Evolutionary conservation across 2,797 vertebrate genomes (phyloP).

Genomic region (Florisuga fusca): DNA sequence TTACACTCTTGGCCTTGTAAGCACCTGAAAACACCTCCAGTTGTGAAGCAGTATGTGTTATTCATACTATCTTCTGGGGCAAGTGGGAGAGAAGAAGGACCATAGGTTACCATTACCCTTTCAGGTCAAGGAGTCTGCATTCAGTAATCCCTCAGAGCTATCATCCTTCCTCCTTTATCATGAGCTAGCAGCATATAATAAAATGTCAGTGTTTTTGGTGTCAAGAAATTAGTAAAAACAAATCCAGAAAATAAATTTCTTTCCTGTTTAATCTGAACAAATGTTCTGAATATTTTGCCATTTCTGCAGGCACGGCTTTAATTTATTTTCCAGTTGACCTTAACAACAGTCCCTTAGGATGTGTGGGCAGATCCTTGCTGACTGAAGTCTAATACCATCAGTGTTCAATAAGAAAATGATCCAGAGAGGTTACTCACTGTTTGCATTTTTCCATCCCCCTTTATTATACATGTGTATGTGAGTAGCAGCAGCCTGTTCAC

Average conservation of each 20-base stretch:
- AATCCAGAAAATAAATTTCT: neutral
- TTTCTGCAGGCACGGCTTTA: neutral
- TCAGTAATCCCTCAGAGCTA: conserved; percentile 21
- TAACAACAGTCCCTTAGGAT: neutral
- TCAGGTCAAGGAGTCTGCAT: conserved; percentile 56
- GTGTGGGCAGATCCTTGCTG: neutral
- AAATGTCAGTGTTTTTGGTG: conserved; percentile 12
- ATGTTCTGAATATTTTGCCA: neutral
- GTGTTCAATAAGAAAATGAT: neutral
- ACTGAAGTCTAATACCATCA: neutral
- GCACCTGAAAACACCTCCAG: conserved; percentile 31
- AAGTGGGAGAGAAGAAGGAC: conserved; percentile 29
- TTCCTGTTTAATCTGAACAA: neutral
- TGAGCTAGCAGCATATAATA: neutral
- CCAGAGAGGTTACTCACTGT: neutral
- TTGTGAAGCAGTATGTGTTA: conserved; percentile 65
- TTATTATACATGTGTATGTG: conserved; percentile 28
- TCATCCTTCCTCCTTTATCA: conserved; percentile 20
- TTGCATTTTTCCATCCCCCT: conserved; percentile 40
- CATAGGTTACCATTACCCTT: conserved; percentile 26
- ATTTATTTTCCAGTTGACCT: neutral
- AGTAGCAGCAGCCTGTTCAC: conserved; percentile 26
- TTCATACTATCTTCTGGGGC: conserved; percentile 56
- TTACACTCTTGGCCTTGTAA: conserved; percentile 67
- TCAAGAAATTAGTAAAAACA: conserved; percentile 27